Evolutionary conservation across 2,113 vertebrate species (phyloP).

Genomic region (Nyctereutes procyonoides): DNA sequence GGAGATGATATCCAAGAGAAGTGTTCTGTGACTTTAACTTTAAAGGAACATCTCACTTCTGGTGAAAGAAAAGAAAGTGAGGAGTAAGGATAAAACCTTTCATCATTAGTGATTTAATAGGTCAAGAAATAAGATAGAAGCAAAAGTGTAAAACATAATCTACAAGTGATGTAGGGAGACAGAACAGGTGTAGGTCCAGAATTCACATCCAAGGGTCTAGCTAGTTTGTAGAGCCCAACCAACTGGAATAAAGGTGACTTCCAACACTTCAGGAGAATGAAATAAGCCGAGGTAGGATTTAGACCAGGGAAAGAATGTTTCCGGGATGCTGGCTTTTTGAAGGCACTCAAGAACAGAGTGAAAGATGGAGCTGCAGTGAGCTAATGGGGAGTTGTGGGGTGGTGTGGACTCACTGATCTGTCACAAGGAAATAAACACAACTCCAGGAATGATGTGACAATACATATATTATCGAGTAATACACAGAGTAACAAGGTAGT

Average conservation of each 20-base stretch:
- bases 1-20: not conserved
- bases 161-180: not conserved
- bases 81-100: not conserved
- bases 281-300: slow-evolving; percentile 74
- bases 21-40: not conserved
- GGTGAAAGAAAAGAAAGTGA: not conserved
- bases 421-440: not conserved
- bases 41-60: not conserved
- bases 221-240: not conserved
- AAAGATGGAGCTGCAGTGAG: slow-evolving; percentile 6
- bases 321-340: slow-evolving; percentile 71
- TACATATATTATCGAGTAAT: not conserved
- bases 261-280: slow-evolving; percentile 15
- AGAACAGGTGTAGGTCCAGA: not conserved
- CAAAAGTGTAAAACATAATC: not conserved
- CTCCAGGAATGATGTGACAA: not conserved
- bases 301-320: slow-evolving; percentile 53
- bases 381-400: not conserved
- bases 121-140: not conserved
- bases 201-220: not conserved
- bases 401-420: not conserved
- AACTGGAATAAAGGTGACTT: not conserved
- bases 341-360: slow-evolving; percentile 78
- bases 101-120: not conserved
- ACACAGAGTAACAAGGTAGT: not conserved